These are phyloP conservation scores for Chamaedrilus cognettii DNA, from an alignment of 2,888 invertebrate genomes.

Conservation along the genomic window DNA sequence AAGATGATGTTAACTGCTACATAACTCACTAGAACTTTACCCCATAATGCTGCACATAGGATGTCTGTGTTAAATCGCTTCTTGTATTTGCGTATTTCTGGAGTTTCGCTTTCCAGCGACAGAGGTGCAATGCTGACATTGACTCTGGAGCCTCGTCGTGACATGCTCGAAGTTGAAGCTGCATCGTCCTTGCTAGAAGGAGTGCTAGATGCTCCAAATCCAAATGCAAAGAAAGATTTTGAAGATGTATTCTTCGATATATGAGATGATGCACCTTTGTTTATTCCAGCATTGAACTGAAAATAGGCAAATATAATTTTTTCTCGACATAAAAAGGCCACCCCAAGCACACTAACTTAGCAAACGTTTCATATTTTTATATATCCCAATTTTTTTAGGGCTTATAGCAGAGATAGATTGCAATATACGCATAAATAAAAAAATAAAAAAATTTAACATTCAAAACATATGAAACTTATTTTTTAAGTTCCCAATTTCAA, in stretches of 20 bases:
- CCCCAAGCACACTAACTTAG: no score
- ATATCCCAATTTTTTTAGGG: no score
- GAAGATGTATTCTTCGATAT: conserved; percentile 12
- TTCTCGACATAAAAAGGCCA: no score
- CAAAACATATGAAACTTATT: no score
- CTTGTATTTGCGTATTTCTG: conserved; percentile 99
- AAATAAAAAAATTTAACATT: no score
- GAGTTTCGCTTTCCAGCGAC: conserved; percentile 76
- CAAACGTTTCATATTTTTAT: no score
- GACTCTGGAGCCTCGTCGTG: conserved; percentile 81
- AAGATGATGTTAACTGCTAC: no score
- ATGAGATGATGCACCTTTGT: conserved; percentile 47
- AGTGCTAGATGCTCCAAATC: conserved; percentile 68
- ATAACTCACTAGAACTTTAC: no score
- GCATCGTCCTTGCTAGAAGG: background rate
- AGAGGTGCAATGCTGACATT: conserved; percentile 92
- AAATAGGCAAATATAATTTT: no score
- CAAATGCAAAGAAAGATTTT: conserved; percentile 71
- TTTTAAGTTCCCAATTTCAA: no score
- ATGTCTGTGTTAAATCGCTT: conserved; percentile 99
- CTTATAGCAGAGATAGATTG: no score
- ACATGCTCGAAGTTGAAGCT: conserved; percentile 41
- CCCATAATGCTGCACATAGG: conserved; percentile 98
- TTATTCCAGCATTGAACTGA: conserved; percentile 89
- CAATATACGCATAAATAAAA: no score